Base-by-base conservation (phyloP, 2,113 vertebrate species). In the Psettodes erumei region DNA sequence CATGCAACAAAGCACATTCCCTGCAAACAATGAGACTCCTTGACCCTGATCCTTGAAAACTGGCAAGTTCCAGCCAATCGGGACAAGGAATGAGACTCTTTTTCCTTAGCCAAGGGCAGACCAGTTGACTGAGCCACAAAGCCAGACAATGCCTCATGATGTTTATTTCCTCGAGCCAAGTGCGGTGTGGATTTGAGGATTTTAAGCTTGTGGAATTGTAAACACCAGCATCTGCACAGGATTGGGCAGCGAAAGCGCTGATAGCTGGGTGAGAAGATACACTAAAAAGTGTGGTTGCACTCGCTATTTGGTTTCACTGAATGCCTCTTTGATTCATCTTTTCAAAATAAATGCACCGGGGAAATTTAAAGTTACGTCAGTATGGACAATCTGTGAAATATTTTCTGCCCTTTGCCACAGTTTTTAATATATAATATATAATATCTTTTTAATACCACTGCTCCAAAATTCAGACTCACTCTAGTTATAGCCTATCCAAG, bases 111-210 rank as follows among this genome's bases (percentile, higher is more conserved):
- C 81, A 76, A 86, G 71, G 70, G 62, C 75, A 77, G 47, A 61
- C 38, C 27, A 42, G 59, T 25, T 37, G 32, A 61, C 55, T 67
- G 68, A 83, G 81, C 65, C 48, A 73, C 78, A 74, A 66, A 82
- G 79, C 76, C 71, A 86, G 63, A 87, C 59, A 83, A 83, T 75
- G 68, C 70, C 77, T 78, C 38, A 45, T 71, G 77, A 90, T 72
- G 55, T 72, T 84, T 79, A 63, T 80, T 85, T 84, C 71, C 78
- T 40, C 10, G 47, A 74, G 80, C 82, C 64, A 63, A 74, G 56
- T 58, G 62, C 79, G 42, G 75, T 74, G 67, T 66, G 47, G 80
- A 71, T 71, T 50, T 25, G 21, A 55, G 82, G 70, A 81, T 82
- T 84, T 50, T 45, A 43, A 77, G 58, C 81, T 77, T 60, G 38